Conservation (phyloP, 1,140 invertebrate species). For the Pissodes strobi region DNA sequence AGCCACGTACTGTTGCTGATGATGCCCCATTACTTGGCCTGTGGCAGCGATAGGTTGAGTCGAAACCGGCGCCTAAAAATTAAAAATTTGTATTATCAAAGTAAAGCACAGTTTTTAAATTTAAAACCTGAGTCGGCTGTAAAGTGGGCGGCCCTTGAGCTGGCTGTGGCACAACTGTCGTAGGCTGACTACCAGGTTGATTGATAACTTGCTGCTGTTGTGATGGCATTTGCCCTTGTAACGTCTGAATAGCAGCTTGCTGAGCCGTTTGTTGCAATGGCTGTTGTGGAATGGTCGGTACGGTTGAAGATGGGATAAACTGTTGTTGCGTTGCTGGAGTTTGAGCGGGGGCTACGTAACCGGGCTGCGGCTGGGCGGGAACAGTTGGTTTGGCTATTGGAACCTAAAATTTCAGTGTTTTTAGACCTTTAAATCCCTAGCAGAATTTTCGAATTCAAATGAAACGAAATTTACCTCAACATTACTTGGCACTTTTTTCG, state of each 20-base stretch:
- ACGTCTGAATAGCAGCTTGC: neutral
- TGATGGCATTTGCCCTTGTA: too few relatives aligned
- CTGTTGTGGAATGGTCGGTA: conserved; percentile 7
- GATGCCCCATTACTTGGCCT: too few relatives aligned
- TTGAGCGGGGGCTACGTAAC: conserved; percentile 2
- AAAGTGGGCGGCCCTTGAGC: neutral
- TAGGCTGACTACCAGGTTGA: too few relatives aligned
- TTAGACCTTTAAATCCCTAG: neutral
- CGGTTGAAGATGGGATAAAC: neutral
- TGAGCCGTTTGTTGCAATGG: conserved; percentile 14
- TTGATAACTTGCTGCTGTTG: too few relatives aligned
- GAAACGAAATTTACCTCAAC: conserved; percentile 19
- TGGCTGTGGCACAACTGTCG: conserved; percentile 2
- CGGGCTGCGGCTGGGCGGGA: conserved; percentile 11
- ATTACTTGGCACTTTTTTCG: conserved; percentile 40
- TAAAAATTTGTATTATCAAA: too few relatives aligned
- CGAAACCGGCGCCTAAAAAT: too few relatives aligned
- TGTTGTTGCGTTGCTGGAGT: conserved; percentile 14
- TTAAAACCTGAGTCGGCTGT: neutral
- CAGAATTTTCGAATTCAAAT: neutral
- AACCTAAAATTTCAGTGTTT: too few relatives aligned
- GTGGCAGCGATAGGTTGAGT: too few relatives aligned
- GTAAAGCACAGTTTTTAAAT: too few relatives aligned
- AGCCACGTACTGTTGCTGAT: conserved; percentile 15
- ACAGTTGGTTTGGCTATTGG: conserved; percentile 2